Conservation (phyloP, 2,888 invertebrate genomes). For the Habroteleia sp. region DNA sequence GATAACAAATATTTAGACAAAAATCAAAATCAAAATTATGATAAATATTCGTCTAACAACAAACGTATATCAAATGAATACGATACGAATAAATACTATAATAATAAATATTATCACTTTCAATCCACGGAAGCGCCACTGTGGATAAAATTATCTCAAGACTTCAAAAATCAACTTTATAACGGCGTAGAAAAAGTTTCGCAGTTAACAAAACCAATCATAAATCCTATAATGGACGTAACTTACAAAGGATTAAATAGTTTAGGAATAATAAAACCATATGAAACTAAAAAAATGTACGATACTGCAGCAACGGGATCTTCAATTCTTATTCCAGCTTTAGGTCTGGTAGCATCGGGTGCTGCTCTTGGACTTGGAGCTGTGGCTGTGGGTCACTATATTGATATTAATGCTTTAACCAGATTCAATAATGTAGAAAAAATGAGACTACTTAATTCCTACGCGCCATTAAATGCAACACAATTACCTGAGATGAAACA, state of each 20-base stretch:
- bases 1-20: conserved; percentile 67
- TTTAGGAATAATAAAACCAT: conserved; percentile 84
- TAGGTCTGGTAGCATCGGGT: conserved; percentile 90
- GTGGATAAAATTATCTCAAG: conserved; percentile 88
- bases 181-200: conserved; percentile 80
- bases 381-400: conserved; percentile 88
- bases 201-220: conserved; percentile 81
- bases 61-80: conserved; percentile 76
- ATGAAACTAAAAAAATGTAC: conserved; percentile 85
- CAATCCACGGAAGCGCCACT: conserved; percentile 85
- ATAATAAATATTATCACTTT: conserved; percentile 82
- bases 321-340: conserved; percentile 86
- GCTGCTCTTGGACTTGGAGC: conserved; percentile 91
- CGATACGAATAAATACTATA: conserved; percentile 76
- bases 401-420: conserved; percentile 85
- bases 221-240: conserved; percentile 88
- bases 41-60: conserved; percentile 74
- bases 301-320: conserved; percentile 84
- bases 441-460: conserved; percentile 77
- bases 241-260: conserved; percentile 90
- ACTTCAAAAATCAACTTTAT: conserved; percentile 87
- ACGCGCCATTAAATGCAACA: background rate
- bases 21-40: conserved; percentile 2
- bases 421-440: conserved; percentile 83
- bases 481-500: too few species aligned